phyloP scores from a whole-genome alignment of 2,797 vertebrate species.

The Tympanoctomys barrerae region DNA sequence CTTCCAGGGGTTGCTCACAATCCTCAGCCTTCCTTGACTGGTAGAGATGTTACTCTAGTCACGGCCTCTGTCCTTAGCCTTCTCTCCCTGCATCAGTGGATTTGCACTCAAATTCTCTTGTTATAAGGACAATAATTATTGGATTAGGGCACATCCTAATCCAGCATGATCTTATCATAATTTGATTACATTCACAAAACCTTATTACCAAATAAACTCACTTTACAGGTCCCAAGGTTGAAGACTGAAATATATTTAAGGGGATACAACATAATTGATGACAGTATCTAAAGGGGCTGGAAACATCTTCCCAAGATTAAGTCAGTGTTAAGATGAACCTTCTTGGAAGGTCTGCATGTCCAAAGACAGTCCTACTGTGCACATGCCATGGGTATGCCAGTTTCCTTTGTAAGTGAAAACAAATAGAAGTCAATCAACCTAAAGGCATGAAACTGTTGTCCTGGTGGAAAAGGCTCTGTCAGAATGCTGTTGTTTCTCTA shows the following conservation, averaged over 20 bases:
- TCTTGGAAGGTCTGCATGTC: neutral
- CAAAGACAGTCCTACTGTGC: conserved; percentile 50
- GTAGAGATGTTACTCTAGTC: neutral
- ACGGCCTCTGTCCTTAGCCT: neutral
- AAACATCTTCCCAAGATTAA: conserved; percentile 55
- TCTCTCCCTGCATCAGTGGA: neutral
- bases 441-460: conserved; percentile 72
- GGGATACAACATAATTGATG: neutral
- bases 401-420: conserved; percentile 72
- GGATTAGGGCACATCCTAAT: neutral
- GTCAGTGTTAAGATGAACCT: neutral
- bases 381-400: conserved; percentile 23
- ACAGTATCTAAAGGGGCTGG: conserved; percentile 9
- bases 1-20: neutral
- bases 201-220: conserved; percentile 26
- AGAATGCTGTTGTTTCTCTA: conserved; percentile 59
- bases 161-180: neutral
- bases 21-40: conserved; percentile 27
- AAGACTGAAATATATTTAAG: neutral
- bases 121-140: neutral
- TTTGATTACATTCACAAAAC: conserved; percentile 42
- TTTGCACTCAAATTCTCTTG: conserved; percentile 29
- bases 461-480: conserved; percentile 46
- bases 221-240: neutral
- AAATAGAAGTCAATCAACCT: conserved; percentile 67